Conservation (phyloP, 2,888 invertebrate genomes). For the Drosophila yooni region DNA sequence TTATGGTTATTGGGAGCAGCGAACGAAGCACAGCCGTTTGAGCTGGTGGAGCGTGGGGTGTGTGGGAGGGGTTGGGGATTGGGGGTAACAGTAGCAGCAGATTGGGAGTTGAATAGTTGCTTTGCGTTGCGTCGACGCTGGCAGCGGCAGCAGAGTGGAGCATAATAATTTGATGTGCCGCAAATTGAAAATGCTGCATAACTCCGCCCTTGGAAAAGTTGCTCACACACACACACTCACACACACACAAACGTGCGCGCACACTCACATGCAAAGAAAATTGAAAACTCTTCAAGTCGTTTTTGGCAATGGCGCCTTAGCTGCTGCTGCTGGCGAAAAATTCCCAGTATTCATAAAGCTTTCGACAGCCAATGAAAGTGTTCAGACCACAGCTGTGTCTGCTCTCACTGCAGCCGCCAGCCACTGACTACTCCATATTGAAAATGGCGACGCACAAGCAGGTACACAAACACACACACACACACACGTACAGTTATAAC, state of each 20-base stretch:
- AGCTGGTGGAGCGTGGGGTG: background rate
- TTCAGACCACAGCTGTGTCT: constrained; percentile 42
- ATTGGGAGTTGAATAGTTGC: constrained; percentile 4
- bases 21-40: constrained; percentile 3
- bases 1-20: constrained; percentile 69
- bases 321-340: constrained; percentile 34
- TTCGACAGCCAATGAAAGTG: constrained; percentile 53
- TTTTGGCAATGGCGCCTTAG: constrained; percentile 71
- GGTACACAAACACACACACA: constrained; percentile 10
- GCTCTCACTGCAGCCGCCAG: constrained; percentile 34
- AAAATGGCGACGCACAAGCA: constrained; percentile 62
- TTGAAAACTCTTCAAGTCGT: constrained; percentile 78
- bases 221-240: constrained; percentile 20
- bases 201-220: constrained; percentile 82
- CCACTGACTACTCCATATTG: constrained; percentile 64
- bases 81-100: background rate
- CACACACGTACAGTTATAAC: constrained; percentile 4
- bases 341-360: constrained; percentile 75
- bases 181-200: constrained; percentile 83
- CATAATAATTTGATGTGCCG: constrained; percentile 83
- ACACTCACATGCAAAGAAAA: constrained; percentile 58
- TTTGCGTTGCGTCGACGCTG: constrained; percentile 42
- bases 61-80: background rate
- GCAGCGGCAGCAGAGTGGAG: constrained; percentile 51
- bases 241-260: constrained; percentile 7